Percentiles rank a stretch among this genome's conserved stretches.
Evolutionary conservation across 2,113 vertebrate genomes (phyloP).

Genomic region (Notothenia rossii): DNA sequence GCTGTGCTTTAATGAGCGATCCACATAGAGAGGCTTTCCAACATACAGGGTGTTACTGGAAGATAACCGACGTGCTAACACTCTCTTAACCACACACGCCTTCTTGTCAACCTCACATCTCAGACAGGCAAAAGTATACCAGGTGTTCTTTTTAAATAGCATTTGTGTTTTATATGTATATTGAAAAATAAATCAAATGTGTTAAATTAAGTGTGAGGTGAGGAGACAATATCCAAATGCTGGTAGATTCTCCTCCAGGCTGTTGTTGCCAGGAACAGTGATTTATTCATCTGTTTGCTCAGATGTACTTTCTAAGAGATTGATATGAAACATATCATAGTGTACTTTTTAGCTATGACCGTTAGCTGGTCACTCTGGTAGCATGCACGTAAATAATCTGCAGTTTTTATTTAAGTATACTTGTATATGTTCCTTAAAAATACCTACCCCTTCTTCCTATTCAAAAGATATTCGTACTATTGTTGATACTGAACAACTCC

Average conservation of each 20-base stretch:
- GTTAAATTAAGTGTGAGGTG: constrained; percentile 1
- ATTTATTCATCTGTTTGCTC: neutral
- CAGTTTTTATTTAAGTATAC: neutral
- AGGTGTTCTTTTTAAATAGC: constrained; percentile 20
- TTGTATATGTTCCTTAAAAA: neutral
- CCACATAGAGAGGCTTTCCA: constrained; percentile 43
- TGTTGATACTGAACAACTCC: neutral
- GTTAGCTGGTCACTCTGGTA: too few relatives aligned
- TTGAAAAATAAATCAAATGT: constrained; percentile 16
- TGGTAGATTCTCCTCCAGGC: neutral
- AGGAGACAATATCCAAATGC: neutral
- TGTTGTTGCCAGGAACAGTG: neutral
- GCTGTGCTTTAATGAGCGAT: constrained; percentile 67
- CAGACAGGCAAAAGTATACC: constrained; percentile 14
- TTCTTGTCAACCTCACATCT: constrained; percentile 45
- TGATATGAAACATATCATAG: neutral
- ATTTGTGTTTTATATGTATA: neutral
- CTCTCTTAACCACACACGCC: constrained; percentile 33
- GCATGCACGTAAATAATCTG: neutral
- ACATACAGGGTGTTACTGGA: constrained; percentile 44
- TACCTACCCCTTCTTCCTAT: too few relatives aligned
- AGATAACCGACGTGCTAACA: constrained; percentile 57
- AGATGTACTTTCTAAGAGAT: neutral
- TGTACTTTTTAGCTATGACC: neutral
- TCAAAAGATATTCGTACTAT: neutral